Evolutionary conservation across 2,888 invertebrate species (phyloP).

Genomic region (Melinaea menophilus): DNA sequence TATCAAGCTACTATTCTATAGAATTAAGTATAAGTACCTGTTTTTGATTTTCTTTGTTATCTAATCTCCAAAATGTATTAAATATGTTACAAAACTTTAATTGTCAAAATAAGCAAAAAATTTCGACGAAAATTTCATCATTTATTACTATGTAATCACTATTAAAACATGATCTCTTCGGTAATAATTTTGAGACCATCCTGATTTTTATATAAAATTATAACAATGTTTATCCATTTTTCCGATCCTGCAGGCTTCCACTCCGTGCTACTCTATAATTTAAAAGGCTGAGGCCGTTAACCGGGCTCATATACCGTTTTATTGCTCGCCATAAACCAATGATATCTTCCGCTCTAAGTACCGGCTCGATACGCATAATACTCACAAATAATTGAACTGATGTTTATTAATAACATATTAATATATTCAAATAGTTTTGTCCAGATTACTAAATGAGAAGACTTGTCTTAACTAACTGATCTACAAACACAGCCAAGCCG

Average conservation of each 20-base stretch:
- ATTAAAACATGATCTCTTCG: too few species aligned
- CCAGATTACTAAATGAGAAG: not conserved
- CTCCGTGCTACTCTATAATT: slow-evolving; percentile 17
- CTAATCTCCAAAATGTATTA: too few species aligned
- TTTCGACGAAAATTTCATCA: too few species aligned
- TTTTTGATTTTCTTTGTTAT: too few species aligned
- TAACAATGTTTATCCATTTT: slow-evolving; percentile 3
- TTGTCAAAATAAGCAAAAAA: too few species aligned
- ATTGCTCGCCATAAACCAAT: slow-evolving; percentile 31
- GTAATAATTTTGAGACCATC: not conserved
- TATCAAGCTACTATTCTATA: too few species aligned
- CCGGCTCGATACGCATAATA: slow-evolving; percentile 20
- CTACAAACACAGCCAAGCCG: too few species aligned
- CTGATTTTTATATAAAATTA: not conserved
- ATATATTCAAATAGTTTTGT: not conserved
- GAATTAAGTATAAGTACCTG: too few species aligned
- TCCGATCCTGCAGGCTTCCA: not conserved
- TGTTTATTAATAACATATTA: not conserved
- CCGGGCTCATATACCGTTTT: slow-evolving; percentile 29
- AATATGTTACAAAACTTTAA: too few species aligned
- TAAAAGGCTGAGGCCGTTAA: slow-evolving; percentile 25
- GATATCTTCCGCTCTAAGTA: slow-evolving; percentile 26
- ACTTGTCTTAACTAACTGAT: not conserved
- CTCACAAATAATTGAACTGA: slow-evolving; percentile 5
- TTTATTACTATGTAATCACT: too few species aligned